phyloP scores from a whole-genome alignment of 2,113 vertebrate genomes.

The Rhegmatorhina hoffmannsi region DNA sequence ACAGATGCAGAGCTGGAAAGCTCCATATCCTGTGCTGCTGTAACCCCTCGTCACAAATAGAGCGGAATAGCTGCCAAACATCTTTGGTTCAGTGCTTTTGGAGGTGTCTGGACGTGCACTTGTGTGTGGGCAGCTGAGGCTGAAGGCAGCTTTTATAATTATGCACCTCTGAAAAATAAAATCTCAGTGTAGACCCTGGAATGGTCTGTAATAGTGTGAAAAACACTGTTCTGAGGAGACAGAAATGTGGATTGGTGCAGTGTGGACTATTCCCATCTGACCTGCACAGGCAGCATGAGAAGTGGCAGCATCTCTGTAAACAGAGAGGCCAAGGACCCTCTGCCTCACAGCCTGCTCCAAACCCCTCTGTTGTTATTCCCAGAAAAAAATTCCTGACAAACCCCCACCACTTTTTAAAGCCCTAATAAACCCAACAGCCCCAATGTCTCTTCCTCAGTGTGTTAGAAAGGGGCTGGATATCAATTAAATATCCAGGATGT shows the following conservation, averaged over 20 bases:
- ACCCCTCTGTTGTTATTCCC: background rate
- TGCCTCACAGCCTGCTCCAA: conserved; percentile 44
- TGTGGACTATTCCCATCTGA: conserved; percentile 49
- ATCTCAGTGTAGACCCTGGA: background rate
- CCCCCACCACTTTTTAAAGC: background rate
- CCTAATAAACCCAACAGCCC: background rate
- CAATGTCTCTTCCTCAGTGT: background rate
- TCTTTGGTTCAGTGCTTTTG: background rate
- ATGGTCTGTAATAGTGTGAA: conserved; percentile 21
- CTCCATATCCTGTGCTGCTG: background rate
- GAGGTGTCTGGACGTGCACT: background rate
- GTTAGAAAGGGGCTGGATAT: background rate
- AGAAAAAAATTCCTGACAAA: conserved; percentile 47
- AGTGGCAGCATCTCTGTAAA: conserved; percentile 52
- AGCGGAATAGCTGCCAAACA: background rate
- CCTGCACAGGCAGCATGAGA: background rate
- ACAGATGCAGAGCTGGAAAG: conserved; percentile 2
- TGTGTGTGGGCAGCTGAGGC: background rate
- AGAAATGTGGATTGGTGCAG: background rate
- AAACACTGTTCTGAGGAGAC: conserved; percentile 14
- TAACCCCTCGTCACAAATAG: background rate
- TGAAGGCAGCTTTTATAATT: background rate
- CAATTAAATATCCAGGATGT: background rate
- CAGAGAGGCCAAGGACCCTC: conserved; percentile 52
- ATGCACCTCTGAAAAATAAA: conserved; percentile 23